phyloP scores from a whole-genome alignment of 2,797 vertebrate genomes.

The Sphenodon punctatus region DNA sequence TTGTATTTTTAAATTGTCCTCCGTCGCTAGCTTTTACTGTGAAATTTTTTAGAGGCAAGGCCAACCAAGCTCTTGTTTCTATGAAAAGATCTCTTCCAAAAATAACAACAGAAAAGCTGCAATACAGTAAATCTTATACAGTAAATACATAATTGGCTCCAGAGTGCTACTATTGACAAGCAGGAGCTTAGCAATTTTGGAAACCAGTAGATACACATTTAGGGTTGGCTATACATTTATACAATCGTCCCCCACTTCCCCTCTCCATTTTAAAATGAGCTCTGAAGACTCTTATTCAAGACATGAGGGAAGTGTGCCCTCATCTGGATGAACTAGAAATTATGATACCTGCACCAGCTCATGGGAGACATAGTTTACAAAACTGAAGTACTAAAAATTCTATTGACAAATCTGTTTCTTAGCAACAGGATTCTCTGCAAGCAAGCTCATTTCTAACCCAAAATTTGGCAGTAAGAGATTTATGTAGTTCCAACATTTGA shows the following conservation, averaged over 20 bases:
- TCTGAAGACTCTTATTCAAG: not conserved
- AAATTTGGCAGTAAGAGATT: not conserved
- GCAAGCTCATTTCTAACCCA: constrained; percentile 32
- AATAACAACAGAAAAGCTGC: not conserved
- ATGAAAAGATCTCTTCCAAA: not conserved
- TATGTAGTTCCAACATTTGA: fast-evolving
- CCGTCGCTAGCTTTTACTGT: not conserved
- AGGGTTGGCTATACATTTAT: not conserved
- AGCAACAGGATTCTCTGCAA: constrained; percentile 17
- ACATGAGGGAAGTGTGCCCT: not conserved
- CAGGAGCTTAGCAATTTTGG: not conserved
- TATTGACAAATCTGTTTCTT: constrained; percentile 36
- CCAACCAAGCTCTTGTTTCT: fast-evolving
- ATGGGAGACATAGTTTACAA: not conserved
- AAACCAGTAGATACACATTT: not conserved
- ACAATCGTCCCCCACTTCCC: not conserved
- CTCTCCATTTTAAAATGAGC: fast-evolving
- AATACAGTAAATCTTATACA: not conserved
- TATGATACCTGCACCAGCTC: not conserved
- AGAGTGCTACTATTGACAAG: not conserved
- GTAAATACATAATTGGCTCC: fast-evolving
- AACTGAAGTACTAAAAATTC: not conserved
- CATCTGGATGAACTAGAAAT: not conserved
- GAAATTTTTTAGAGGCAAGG: not conserved
- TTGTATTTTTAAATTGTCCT: constrained; percentile 2